Conservation (phyloP, 2,888 invertebrate genomes). For the Apotomis capreana region DNA sequence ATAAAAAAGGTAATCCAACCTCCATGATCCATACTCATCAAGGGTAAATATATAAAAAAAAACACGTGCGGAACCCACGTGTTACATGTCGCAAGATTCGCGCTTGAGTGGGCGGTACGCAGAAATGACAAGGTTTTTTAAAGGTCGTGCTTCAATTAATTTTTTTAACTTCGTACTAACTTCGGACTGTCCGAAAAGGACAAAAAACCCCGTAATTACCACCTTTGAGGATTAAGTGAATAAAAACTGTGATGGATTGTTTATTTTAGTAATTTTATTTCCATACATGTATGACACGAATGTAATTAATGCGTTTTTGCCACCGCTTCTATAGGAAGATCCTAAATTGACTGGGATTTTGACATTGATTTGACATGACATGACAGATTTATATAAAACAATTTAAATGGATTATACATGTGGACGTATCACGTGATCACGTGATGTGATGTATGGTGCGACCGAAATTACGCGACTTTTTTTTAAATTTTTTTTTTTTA, state of each 20-base stretch:
- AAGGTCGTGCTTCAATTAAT: constrained; percentile 35
- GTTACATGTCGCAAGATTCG: constrained; percentile 20
- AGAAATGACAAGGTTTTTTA: constrained; percentile 37
- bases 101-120: constrained; percentile 29
- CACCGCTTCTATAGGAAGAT: not conserved
- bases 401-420: no score
- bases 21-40: constrained; percentile 15
- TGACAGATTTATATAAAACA: not conserved
- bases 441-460: no score
- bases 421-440: no score
- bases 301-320: not conserved
- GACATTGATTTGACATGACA: not conserved
- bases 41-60: constrained; percentile 21
- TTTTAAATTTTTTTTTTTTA: no score
- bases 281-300: not conserved
- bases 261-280: constrained; percentile 6
- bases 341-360: not conserved
- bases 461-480: no score
- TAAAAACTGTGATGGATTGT: constrained; percentile 31
- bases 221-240: constrained; percentile 8
- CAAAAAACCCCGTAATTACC: constrained; percentile 21
- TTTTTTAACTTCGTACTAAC: constrained; percentile 14
- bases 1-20: not conserved
- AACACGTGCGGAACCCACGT: constrained; percentile 34
- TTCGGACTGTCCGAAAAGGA: constrained; percentile 13